phyloP scores from a whole-genome alignment of 2,113 vertebrate species.

The Cyanistes caeruleus region DNA sequence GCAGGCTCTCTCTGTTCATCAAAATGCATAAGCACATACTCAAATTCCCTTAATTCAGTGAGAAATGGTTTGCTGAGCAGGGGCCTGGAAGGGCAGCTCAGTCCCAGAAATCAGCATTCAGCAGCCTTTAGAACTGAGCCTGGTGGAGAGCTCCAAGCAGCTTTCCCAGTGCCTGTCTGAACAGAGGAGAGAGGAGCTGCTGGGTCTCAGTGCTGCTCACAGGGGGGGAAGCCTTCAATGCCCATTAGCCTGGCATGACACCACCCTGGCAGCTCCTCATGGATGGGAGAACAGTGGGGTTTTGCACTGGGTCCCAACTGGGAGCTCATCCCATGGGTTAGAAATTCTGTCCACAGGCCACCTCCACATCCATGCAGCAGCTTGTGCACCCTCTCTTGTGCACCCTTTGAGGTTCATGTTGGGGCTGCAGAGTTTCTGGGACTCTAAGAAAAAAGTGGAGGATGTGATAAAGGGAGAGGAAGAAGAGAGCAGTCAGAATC shows the following conservation, averaged over 20 bases:
- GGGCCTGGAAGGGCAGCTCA: neutral
- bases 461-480: neutral
- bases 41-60: conserved; percentile 14
- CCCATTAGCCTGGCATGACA: neutral
- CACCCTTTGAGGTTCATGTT: neutral
- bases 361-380: neutral
- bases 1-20: neutral
- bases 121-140: neutral
- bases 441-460: neutral
- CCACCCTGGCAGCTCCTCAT: neutral
- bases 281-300: neutral
- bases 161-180: neutral
- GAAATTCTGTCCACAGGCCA: neutral
- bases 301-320: neutral
- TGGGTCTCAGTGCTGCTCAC: neutral
- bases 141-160: neutral
- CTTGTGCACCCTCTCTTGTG: neutral
- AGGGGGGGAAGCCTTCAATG: neutral
- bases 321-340: neutral
- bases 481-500: neutral
- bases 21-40: neutral
- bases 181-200: neutral
- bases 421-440: neutral
- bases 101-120: neutral
- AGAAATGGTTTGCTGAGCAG: neutral